phyloP scores from a whole-genome alignment of 2,888 invertebrate species.

The Dendrolimus houi region DNA sequence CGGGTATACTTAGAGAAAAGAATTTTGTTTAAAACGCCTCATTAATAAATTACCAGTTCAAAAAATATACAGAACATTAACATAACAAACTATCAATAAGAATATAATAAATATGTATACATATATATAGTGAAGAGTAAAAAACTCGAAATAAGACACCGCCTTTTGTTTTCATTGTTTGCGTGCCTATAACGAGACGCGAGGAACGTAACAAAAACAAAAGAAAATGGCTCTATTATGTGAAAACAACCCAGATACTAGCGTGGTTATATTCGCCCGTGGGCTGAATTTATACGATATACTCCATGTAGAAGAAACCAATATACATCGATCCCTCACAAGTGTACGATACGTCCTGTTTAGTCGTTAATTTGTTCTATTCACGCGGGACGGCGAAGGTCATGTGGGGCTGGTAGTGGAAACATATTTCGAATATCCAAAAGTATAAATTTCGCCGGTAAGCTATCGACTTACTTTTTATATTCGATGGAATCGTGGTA shows the following conservation, averaged over 20 bases:
- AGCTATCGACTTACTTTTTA: conserved; percentile 77
- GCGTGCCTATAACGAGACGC: conserved; percentile 64
- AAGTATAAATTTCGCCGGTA: conserved; percentile 73
- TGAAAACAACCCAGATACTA: conserved; percentile 73
- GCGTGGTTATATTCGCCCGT: conserved; percentile 71
- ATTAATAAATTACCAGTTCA: too few relatives aligned
- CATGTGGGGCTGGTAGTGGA: conserved; percentile 30
- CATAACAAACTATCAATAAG: too few relatives aligned
- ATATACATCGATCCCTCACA: conserved; percentile 29
- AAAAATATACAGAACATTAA: too few relatives aligned
- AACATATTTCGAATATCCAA: conserved; percentile 74
- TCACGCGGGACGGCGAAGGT: conserved; percentile 15
- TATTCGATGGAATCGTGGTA: conserved; percentile 64
- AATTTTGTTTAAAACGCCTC: too few relatives aligned
- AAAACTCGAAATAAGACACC: conserved; percentile 62
- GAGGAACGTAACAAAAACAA: conserved; percentile 69
- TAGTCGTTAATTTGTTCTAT: not conserved
- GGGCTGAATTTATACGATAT: conserved; percentile 74
- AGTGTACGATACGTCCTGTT: conserved; percentile 12
- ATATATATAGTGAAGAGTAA: conserved; percentile 26
- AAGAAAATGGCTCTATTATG: conserved; percentile 76
- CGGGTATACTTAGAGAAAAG: too few relatives aligned
- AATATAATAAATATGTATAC: too few relatives aligned
- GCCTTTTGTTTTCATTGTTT: conserved; percentile 71
- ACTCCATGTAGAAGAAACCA: conserved; percentile 57